Conservation (phyloP, 2,888 invertebrate species). For the Euzophera pinguis region DNA sequence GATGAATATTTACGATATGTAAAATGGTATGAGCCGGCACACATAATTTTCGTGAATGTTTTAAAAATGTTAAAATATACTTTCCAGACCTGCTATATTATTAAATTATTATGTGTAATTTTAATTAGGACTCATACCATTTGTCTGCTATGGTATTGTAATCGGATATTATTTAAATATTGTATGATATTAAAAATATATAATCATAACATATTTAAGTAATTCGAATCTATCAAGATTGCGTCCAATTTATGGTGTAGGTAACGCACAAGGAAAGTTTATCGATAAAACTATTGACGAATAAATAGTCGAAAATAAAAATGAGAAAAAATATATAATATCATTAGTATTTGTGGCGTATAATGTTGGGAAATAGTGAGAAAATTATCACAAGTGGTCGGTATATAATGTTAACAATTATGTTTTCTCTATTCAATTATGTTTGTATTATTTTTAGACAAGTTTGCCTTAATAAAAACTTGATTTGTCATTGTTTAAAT, state of each 20-base stretch:
- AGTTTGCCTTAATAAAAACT: background rate
- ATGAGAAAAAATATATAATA: too few relatives aligned
- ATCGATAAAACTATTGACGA: background rate
- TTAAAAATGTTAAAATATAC: too few relatives aligned
- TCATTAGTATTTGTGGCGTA: too few relatives aligned
- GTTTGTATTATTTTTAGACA: background rate
- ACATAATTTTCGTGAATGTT: too few relatives aligned
- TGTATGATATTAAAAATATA: background rate
- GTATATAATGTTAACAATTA: background rate
- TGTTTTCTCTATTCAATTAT: background rate
- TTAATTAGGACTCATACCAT: background rate
- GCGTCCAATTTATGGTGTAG: constrained; percentile 13
- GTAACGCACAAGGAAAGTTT: background rate
- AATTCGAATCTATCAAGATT: constrained; percentile 3
- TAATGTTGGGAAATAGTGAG: too few relatives aligned
- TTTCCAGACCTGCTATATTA: too few relatives aligned
- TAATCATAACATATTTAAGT: background rate
- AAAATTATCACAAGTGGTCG: too few relatives aligned
- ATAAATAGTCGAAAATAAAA: background rate
- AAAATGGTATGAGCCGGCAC: too few relatives aligned
- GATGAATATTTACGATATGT: too few relatives aligned
- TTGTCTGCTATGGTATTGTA: background rate
- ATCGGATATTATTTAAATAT: background rate
- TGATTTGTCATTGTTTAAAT: background rate
- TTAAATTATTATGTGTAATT: too few relatives aligned